Conservation (phyloP, 2,113 vertebrate species). For the Neofelis nebulosa region DNA sequence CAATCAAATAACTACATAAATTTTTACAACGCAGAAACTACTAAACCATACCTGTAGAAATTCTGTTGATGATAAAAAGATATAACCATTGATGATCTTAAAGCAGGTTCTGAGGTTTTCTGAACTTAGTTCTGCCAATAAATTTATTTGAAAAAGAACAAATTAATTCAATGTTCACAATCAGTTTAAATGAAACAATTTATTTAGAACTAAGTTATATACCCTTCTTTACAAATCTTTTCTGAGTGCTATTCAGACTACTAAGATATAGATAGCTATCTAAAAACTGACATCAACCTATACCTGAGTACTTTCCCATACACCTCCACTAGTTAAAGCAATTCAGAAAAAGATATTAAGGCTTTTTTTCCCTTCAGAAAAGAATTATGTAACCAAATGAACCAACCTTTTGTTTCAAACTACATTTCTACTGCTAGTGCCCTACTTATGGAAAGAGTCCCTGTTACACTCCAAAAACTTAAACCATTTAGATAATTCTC, state of each 20-base stretch:
- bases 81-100: constrained; percentile 97
- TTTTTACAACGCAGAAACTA: constrained; percentile 55
- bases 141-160: constrained; percentile 50
- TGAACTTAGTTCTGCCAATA: constrained; percentile 92
- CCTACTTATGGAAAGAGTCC: not conserved
- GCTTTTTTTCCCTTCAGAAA: not conserved
- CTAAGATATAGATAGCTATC: not conserved
- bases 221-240: not conserved
- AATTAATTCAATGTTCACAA: constrained; percentile 31
- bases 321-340: not conserved
- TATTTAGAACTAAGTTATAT: constrained; percentile 26
- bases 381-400: not conserved
- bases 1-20: constrained; percentile 10
- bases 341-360: not conserved
- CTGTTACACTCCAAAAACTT: not conserved
- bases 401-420: not conserved
- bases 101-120: constrained; percentile 97
- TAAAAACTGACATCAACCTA: constrained; percentile 27
- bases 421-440: not conserved
- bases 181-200: constrained; percentile 42
- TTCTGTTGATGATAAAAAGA: constrained; percentile 93
- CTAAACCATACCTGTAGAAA: constrained; percentile 93
- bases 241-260: not conserved
- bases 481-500: not conserved
- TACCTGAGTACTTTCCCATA: not conserved